phyloP scores from a whole-genome alignment of 2,888 invertebrate genomes.

The Hyles lineata region DNA sequence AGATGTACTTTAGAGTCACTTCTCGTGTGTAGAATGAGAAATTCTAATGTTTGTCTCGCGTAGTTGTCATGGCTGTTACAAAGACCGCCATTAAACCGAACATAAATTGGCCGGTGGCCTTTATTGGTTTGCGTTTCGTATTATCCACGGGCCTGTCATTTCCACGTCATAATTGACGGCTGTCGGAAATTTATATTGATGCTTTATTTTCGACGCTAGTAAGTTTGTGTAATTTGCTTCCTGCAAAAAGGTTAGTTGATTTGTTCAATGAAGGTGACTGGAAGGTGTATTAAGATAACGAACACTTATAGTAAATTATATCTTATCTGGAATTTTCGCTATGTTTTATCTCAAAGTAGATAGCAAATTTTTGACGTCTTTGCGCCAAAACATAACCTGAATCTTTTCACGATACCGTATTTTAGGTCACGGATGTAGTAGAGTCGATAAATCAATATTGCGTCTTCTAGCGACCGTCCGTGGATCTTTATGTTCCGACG shows the following conservation, averaged over 20 bases:
- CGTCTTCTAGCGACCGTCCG: neutral
- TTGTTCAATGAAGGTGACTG: neutral
- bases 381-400: neutral
- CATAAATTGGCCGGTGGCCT: slow-evolving; percentile 35
- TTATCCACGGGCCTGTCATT: slow-evolving; percentile 32
- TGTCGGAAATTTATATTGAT: slow-evolving; percentile 30
- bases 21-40: slow-evolving; percentile 5
- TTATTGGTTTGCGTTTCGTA: slow-evolving; percentile 37
- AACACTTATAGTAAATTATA: neutral
- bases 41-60: neutral
- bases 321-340: slow-evolving; percentile 14
- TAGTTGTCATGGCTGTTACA: slow-evolving; percentile 29
- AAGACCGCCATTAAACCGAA: slow-evolving; percentile 43
- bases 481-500: neutral
- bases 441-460: slow-evolving; percentile 14
- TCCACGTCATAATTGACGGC: slow-evolving; percentile 37
- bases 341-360: neutral
- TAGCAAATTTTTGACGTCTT: neutral
- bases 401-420: slow-evolving; percentile 20
- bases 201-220: slow-evolving; percentile 9
- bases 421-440: slow-evolving; percentile 24
- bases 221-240: neutral
- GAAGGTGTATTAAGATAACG: neutral
- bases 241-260: neutral
- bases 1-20: neutral